phyloP scores from a whole-genome alignment of 2,888 invertebrate species.

The Reticulitermes lucifugus region DNA sequence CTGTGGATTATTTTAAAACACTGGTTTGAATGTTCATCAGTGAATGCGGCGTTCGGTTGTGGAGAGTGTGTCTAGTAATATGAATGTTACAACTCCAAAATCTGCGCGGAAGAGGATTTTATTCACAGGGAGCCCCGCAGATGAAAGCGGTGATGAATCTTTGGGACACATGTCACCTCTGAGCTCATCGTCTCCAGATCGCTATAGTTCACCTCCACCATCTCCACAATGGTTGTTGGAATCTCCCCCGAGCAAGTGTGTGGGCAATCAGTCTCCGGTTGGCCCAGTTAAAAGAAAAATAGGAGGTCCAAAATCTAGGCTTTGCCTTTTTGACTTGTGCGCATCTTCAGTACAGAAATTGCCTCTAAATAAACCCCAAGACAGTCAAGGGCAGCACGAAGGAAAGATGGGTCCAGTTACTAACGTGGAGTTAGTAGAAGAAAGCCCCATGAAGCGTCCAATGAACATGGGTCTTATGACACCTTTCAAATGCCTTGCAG shows the following conservation, averaged over 20 bases:
- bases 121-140: conserved; percentile 29
- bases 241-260: conserved; percentile 57
- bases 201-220: conserved; percentile 48
- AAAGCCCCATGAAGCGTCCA: conserved; percentile 14
- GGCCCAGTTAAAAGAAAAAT: conserved; percentile 49
- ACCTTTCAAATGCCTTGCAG: conserved; percentile 53
- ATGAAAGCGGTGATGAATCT: conserved; percentile 24
- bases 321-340: background rate
- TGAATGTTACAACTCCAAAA: conserved; percentile 27
- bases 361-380: background rate
- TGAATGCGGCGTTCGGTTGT: too few relatives aligned
- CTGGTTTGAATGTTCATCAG: too few relatives aligned
- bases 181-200: conserved; percentile 66
- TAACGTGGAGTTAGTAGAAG: conserved; percentile 10
- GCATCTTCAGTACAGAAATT: background rate
- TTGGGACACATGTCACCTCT: conserved; percentile 53
- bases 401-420: background rate
- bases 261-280: conserved; percentile 59
- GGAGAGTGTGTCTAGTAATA: too few relatives aligned
- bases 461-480: conserved; percentile 18
- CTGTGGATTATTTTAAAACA: too few relatives aligned
- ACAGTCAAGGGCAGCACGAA: background rate
- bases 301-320: background rate
- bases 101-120: conserved; percentile 42
- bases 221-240: conserved; percentile 51